Conservation (phyloP, 1,140 invertebrate species). For the Doryteuthis pealeii region DNA sequence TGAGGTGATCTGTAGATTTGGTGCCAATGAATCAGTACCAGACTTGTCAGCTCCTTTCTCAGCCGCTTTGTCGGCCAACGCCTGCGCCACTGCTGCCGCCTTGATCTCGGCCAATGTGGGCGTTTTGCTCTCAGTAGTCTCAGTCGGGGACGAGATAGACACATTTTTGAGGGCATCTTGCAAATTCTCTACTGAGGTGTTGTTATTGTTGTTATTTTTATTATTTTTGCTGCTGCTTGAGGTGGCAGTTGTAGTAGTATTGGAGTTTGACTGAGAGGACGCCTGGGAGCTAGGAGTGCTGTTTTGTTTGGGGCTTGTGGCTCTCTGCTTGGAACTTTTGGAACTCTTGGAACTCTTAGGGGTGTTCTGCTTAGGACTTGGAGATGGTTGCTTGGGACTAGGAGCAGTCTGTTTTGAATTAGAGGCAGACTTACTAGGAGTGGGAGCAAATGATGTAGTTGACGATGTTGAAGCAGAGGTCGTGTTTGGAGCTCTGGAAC, state of each 20-base stretch:
- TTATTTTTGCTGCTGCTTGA: no score
- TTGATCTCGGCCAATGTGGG: neutral
- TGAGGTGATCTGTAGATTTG: constrained; percentile 33
- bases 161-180: neutral
- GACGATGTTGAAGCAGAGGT: neutral
- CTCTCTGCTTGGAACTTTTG: neutral
- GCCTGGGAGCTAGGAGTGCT: neutral
- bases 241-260: neutral
- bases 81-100: constrained; percentile 5
- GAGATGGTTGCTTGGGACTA: neutral
- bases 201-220: neutral
- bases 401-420: constrained; percentile 1
- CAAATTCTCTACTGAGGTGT: neutral
- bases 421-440: neutral
- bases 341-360: neutral
- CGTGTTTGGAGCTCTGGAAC: neutral
- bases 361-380: neutral
- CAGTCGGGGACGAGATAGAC: neutral
- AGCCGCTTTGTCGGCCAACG: constrained; percentile 9
- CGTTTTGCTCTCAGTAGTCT: constrained; percentile 1
- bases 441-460: constrained; percentile 6
- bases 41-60: constrained; percentile 9
- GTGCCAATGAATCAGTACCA: constrained; percentile 6
- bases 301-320: neutral
- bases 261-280: constrained; percentile 3